Evolutionary conservation across 2,888 invertebrate genomes (phyloP).

Genomic region (Drosophila anomelani): DNA sequence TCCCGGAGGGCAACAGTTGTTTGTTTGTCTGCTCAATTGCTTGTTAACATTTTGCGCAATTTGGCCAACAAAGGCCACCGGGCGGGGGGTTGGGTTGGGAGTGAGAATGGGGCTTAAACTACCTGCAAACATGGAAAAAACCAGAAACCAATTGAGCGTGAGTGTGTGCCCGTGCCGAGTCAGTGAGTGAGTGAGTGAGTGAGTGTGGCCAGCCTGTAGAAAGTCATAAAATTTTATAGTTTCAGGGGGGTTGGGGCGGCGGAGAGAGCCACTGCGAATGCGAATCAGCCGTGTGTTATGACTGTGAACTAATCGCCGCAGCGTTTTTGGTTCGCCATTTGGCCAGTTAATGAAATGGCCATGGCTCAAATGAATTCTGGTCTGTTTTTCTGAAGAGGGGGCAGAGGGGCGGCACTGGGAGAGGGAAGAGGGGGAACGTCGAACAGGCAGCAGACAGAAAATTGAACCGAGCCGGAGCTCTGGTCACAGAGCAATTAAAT

Average conservation of each 20-base stretch:
- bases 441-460: neutral
- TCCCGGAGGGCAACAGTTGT: constrained; percentile 59
- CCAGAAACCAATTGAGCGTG: constrained; percentile 75
- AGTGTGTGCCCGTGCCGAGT: constrained; percentile 34
- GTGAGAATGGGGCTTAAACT: constrained; percentile 54
- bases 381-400: neutral
- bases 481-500: constrained; percentile 38
- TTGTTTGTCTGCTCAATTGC: constrained; percentile 80
- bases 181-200: constrained; percentile 17
- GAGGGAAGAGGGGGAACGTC: neutral
- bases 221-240: constrained; percentile 78
- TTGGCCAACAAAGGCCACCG: constrained; percentile 58
- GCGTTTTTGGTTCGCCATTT: constrained; percentile 63
- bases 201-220: constrained; percentile 54
- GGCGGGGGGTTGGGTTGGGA: neutral
- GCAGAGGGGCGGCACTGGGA: too few species aligned
- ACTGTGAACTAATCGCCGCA: constrained; percentile 77
- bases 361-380: constrained; percentile 40
- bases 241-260: constrained; percentile 44
- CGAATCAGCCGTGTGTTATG: constrained; percentile 66
- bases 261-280: neutral
- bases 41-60: constrained; percentile 80
- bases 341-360: constrained; percentile 76
- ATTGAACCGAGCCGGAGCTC: constrained; percentile 9
- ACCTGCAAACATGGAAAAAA: constrained; percentile 77